Percentiles rank a stretch among this genome's conserved stretches.
phyloP scores from a whole-genome alignment of 37 sponge, comb jelly and placozoan genomes.

The Oscarella lobularis region DNA sequence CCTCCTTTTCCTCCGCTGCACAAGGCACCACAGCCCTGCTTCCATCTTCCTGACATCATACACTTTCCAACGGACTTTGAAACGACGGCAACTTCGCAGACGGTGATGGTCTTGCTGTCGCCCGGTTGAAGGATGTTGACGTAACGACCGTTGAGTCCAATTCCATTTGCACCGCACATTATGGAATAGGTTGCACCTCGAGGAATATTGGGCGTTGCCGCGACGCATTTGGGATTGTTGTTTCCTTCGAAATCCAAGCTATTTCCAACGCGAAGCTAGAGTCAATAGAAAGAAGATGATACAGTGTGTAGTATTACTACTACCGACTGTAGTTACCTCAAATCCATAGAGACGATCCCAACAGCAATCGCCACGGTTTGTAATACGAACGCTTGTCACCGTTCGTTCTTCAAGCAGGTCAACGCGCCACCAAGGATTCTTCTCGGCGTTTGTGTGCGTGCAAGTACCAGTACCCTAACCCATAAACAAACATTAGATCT shows the following conservation, averaged over 20 bases:
- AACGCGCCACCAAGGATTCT: slow-evolving; percentile 1
- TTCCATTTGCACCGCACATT: neutral
- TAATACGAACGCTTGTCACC: neutral
- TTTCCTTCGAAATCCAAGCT: neutral
- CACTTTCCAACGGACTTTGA: neutral
- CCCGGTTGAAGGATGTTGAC: neutral
- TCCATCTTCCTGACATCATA: neutral
- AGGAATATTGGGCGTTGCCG: neutral
- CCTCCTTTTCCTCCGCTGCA: neutral
- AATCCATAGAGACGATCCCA: neutral
- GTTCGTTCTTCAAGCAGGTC: neutral
- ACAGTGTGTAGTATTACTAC: too few relatives aligned
- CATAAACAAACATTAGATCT: neutral
- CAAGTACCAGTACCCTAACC: neutral
- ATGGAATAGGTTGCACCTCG: neutral
- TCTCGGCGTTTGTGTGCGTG: neutral
- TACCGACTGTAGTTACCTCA: too few relatives aligned
- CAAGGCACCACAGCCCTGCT: neutral
- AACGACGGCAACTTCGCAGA: neutral
- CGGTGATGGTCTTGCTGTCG: neutral
- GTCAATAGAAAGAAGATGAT: too few relatives aligned
- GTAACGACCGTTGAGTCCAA: neutral
- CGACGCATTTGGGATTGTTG: neutral
- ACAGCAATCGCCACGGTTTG: neutral
- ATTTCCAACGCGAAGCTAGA: neutral